Evolutionary conservation across 2,888 invertebrate genomes (phyloP).

Genomic region (Nezara viridula): DNA sequence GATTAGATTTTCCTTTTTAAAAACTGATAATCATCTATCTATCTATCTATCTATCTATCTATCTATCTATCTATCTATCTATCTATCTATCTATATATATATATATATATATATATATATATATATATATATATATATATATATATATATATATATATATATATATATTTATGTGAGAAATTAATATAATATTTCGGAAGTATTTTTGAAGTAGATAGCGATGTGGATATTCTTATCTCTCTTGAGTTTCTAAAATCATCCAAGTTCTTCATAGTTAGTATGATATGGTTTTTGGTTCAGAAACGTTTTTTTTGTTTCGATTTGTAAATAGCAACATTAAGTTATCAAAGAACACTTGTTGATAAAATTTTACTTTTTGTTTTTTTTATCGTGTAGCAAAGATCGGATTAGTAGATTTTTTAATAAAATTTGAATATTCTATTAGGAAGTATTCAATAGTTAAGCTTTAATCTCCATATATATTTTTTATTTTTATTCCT

Average conservation of each 20-base stretch:
- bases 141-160: too few species aligned
- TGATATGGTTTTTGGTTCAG: too few species aligned
- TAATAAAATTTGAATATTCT: slow-evolving; percentile 14
- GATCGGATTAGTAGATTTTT: not conserved
- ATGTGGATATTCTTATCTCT: not conserved
- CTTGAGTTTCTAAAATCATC: not conserved
- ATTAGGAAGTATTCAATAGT: not conserved
- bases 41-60: too few species aligned
- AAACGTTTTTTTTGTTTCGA: not conserved
- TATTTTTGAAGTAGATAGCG: not conserved
- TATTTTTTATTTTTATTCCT: not conserved
- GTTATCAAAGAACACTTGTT: not conserved
- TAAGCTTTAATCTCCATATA: not conserved
- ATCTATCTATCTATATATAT: too few species aligned
- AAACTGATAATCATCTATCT: too few species aligned
- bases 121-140: too few species aligned
- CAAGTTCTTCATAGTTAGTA: too few species aligned
- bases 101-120: too few species aligned
- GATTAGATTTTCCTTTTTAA: too few species aligned
- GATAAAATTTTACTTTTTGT: not conserved
- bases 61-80: too few species aligned
- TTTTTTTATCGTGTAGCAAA: not conserved
- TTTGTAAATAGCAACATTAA: not conserved
- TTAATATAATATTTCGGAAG: not conserved
- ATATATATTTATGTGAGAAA: too few species aligned